Evolutionary conservation across 1,140 invertebrate species (phyloP), one percentile per base, ranked within the genome.

Genomic region (Nebria ingens): DNA sequence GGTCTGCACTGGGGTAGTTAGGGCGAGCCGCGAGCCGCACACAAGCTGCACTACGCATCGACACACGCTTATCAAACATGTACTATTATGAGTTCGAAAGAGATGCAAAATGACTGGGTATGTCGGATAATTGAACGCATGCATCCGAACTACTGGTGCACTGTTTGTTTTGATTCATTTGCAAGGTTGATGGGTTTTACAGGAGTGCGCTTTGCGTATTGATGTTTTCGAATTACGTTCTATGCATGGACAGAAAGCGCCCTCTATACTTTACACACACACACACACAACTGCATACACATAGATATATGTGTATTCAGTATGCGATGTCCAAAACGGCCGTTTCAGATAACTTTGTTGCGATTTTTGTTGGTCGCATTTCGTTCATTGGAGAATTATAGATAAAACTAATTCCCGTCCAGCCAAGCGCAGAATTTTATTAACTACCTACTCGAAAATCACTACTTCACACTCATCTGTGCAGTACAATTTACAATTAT

Each of bases 151-250:
- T 45, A 45, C 40, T 45, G 40, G 40, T 45, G 40, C 40, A 45
- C 40, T 45, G 40, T 45, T 45, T 45, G 40, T 45, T 45, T 45
- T 45, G 40, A 45, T 45, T 45, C 40, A 45, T 45, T 45, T 45
- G 40, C 40, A 45, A 45, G 40, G 40, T 45, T 45, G 40, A 45
- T 45, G 40, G 40, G 40, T 45, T 45, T 45, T 45, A 45, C 40
- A 45, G 40, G 40, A 45, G 40, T 45, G 40, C 40, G 40, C 40
- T 45, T 45, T 45, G 40, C 40, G 40, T 45, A 45, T 45, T 45
- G 40, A 45, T 45, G 40, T 45, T 45, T 45, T 45, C 40, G 40
- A 45, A 45, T 45, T 45, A 45, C 40, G 40, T 3, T 45, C 3
- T 45, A 17, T n/a, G 40, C 6, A 12, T 29, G 25, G 15, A 45